phyloP scores from a whole-genome alignment of 2,888 invertebrate genomes.

The Limenitis camilla region DNA sequence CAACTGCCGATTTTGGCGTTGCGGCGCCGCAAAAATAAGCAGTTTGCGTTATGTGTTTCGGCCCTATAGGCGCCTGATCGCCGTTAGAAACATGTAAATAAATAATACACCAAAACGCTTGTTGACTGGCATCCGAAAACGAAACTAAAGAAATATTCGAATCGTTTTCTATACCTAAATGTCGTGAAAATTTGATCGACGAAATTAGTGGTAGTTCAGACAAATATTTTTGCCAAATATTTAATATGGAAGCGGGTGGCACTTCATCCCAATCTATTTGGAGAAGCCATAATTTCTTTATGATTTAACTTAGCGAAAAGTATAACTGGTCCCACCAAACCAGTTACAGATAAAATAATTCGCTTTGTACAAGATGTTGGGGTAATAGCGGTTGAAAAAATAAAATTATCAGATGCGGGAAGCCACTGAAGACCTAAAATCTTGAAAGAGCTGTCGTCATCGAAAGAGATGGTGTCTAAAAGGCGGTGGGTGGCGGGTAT shows the following conservation, averaged over 20 bases:
- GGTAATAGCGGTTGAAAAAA: neutral
- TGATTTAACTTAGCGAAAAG: constrained; percentile 15
- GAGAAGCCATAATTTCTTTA: constrained; percentile 13
- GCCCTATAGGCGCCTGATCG: constrained; percentile 8
- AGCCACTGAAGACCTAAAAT: constrained; percentile 18
- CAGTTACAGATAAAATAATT: constrained; percentile 12
- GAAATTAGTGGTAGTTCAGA: constrained; percentile 8
- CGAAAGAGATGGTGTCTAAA: constrained; percentile 3
- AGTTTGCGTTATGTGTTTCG: too few relatives aligned
- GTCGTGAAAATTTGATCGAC: constrained; percentile 2
- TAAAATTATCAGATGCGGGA: constrained; percentile 11
- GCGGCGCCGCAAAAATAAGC: too few relatives aligned
- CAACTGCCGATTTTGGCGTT: too few relatives aligned
- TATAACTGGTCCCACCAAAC: constrained; percentile 15
- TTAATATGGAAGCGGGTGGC: neutral
- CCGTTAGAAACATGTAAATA: constrained; percentile 9
- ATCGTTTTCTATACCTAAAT: constrained; percentile 4
- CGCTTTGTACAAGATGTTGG: constrained; percentile 10
- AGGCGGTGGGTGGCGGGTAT: constrained; percentile 13
- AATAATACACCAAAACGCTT: constrained; percentile 6
- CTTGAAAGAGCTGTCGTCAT: constrained; percentile 8
- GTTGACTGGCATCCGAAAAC: constrained; percentile 12
- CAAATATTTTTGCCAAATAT: constrained; percentile 6
- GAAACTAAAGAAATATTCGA: constrained; percentile 4
- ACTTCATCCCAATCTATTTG: constrained; percentile 12